These are phyloP conservation scores for Diadumene lineata DNA, from an alignment of 92 coral and sea anemone species.

Conservation along the genomic window DNA sequence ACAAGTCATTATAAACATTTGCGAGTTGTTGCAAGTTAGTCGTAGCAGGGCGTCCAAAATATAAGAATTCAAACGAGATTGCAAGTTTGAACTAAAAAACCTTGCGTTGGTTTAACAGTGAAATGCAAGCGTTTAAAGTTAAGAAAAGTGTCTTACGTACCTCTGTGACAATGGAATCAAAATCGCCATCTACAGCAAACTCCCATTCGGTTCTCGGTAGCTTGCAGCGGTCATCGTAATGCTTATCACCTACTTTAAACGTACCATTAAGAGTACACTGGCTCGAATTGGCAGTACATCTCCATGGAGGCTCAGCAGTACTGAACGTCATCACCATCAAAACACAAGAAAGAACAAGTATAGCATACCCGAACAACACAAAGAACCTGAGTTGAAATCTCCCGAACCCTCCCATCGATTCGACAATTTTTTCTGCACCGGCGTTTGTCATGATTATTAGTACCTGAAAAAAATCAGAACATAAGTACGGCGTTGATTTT, in stretches of 20 bases:
- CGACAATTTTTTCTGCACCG: constrained; percentile 28
- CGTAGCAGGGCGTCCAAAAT: no score
- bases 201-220: constrained; percentile 27
- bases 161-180: constrained; percentile 48
- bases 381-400: constrained; percentile 26
- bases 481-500: no score
- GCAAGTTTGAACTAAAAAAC: no score
- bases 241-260: constrained; percentile 18
- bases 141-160: no score
- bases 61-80: no score
- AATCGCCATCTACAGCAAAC: constrained; percentile 33
- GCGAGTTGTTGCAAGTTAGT: no score
- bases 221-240: constrained; percentile 20
- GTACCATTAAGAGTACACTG: constrained; percentile 30
- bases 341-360: background rate
- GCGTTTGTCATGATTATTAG: no score
- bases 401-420: constrained; percentile 39
- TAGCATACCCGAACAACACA: background rate
- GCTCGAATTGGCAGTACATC: constrained; percentile 26
- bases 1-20: no score
- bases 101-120: no score
- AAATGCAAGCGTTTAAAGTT: no score
- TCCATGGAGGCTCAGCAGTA: constrained; percentile 44
- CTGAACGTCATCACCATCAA: constrained; percentile 48
- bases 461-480: no score